phyloP scores from a whole-genome alignment of 1,140 invertebrate species.

The Drosophila pectinifera region DNA sequence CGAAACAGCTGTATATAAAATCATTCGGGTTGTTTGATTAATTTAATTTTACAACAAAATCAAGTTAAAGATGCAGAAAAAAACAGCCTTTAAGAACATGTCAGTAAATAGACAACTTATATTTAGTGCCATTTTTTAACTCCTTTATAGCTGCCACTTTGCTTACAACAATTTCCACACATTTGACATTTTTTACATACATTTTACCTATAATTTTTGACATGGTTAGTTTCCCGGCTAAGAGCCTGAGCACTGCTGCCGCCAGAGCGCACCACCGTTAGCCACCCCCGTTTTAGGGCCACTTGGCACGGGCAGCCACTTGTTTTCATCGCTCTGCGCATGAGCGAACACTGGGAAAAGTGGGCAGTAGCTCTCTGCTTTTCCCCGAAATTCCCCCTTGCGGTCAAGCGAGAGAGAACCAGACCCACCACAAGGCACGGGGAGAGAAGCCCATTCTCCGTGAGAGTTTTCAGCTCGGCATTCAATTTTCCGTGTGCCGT shows the following conservation, averaged over 20 bases:
- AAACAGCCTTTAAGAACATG: too few species aligned
- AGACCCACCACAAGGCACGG: conserved; percentile 48
- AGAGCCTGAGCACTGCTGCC: neutral
- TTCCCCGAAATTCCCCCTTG: conserved; percentile 9
- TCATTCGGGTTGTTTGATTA: too few species aligned
- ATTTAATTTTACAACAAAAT: too few species aligned
- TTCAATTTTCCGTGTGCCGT: conserved; percentile 72
- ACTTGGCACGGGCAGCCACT: conserved; percentile 36
- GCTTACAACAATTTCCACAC: neutral
- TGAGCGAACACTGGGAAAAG: conserved; percentile 32
- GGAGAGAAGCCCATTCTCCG: conserved; percentile 54
- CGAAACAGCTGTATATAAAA: too few species aligned
- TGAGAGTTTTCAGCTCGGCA: conserved; percentile 62
- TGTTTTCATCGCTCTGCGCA: conserved; percentile 68
- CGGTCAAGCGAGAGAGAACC: conserved; percentile 35
- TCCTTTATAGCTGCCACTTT: too few species aligned
- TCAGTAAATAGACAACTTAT: too few species aligned
- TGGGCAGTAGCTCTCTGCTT: conserved; percentile 4
- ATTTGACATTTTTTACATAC: neutral
- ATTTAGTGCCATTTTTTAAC: too few species aligned
- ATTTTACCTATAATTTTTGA: neutral
- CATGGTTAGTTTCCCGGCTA: conserved; percentile 7
- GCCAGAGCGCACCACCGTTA: conserved; percentile 51
- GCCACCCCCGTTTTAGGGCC: conserved; percentile 34
- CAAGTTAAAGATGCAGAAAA: too few species aligned